Evolutionary conservation across 2,888 invertebrate genomes (phyloP).

Genomic region (Conus canariensis): DNA sequence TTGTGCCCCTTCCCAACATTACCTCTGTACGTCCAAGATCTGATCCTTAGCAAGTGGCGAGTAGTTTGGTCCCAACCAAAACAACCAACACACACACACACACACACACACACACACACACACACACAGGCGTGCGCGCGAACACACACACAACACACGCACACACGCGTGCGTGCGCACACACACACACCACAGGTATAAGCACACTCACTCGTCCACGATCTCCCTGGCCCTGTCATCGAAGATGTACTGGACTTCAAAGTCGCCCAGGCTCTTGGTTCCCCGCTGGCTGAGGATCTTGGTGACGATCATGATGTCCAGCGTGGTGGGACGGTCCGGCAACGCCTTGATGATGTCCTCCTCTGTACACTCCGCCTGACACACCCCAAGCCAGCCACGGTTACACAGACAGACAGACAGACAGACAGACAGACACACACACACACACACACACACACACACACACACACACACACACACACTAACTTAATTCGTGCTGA

Average conservation of each 20-base stretch:
- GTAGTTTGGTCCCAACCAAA: too few species aligned
- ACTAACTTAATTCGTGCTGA: background rate
- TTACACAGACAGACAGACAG: background rate
- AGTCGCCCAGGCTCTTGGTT: constrained; percentile 79
- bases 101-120: background rate
- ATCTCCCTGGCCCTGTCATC: constrained; percentile 74
- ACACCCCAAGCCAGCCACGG: background rate
- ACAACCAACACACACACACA: background rate
- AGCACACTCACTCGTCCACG: constrained; percentile 67
- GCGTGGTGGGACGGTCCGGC: constrained; percentile 76
- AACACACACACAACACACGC: background rate
- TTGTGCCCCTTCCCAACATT: too few species aligned
- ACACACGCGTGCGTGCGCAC: background rate
- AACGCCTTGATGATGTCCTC: constrained; percentile 73
- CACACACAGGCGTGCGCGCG: background rate
- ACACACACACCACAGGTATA: background rate
- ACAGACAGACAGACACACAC: constrained; percentile 5
- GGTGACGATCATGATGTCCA: constrained; percentile 79
- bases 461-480: constrained; percentile 5
- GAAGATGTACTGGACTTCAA: constrained; percentile 79
- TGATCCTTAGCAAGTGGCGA: too few species aligned
- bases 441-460: constrained; percentile 16
- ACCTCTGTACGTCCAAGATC: too few species aligned
- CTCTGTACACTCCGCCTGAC: constrained; percentile 61
- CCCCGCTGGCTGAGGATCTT: constrained; percentile 77